A percentile compares a stretch with the other conserved stretches of the same genome.
Conservation (phyloP, 37 sponge, comb jelly and placozoan species). For the Ephydatia muelleri region DNA sequence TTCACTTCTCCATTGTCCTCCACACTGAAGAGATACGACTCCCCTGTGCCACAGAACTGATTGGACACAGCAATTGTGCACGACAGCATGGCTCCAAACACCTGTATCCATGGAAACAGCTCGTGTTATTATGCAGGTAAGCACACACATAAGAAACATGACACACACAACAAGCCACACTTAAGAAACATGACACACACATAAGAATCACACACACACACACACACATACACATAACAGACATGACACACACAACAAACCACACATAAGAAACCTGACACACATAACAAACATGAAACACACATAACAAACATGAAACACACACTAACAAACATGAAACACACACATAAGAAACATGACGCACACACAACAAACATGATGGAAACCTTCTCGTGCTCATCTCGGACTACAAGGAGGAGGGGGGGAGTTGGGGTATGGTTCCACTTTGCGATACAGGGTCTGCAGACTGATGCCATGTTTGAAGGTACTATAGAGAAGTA, state of each 20-base stretch:
- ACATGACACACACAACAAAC: not conserved
- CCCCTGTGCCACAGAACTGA: conserved; percentile 83
- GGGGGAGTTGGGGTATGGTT: conserved; percentile 29
- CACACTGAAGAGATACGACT: conserved; percentile 82
- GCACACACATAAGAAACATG: too few species aligned
- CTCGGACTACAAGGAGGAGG: conserved; percentile 61
- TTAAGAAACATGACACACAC: too few species aligned
- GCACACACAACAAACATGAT: not conserved
- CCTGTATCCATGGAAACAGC: conserved; percentile 15
- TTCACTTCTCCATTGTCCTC: conserved; percentile 17
- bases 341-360: not conserved
- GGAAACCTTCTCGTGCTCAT: conserved; percentile 50
- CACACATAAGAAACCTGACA: too few species aligned
- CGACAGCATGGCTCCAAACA: conserved; percentile 87
- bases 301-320: conserved; percentile 8
- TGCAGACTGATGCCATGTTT: conserved; percentile 83
- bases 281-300: conserved; percentile 9
- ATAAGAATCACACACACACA: not conserved
- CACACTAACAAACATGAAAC: conserved; percentile 1
- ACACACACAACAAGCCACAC: too few species aligned
- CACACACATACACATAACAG: conserved; percentile 3
- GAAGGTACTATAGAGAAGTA: conserved; percentile 86
- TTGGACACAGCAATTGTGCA: conserved; percentile 68
- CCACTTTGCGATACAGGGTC: conserved; percentile 89
- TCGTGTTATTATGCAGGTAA: too few species aligned